Percentiles rank a stretch among this genome's conserved stretches.
These are phyloP conservation scores for Orthosia cruda DNA, from an alignment of 2,888 invertebrate genomes.

Conservation along the genomic window DNA sequence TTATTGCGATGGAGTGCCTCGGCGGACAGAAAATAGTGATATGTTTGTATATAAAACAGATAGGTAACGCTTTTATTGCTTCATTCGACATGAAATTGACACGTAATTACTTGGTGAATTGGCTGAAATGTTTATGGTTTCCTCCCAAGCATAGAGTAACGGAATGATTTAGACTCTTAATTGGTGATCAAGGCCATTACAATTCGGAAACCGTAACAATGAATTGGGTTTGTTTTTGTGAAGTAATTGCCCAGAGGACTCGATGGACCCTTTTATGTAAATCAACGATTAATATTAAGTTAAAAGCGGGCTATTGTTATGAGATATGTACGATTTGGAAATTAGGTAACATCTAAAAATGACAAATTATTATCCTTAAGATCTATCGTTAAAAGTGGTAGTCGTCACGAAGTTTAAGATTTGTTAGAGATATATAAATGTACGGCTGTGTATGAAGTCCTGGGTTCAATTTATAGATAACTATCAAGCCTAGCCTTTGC, in stretches of 20 bases:
- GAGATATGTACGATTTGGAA: conserved; percentile 9
- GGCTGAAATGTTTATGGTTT: conserved; percentile 35
- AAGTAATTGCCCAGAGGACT: conserved; percentile 13
- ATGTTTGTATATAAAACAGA: neutral
- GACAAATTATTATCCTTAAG: neutral
- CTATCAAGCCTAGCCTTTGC: too few species aligned
- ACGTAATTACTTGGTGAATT: conserved; percentile 26
- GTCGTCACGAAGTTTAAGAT: neutral
- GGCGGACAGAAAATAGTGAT: neutral
- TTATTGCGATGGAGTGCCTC: neutral
- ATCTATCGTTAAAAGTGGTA: too few species aligned
- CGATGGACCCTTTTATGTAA: conserved; percentile 38
- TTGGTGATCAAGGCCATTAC: conserved; percentile 19
- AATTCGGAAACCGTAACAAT: conserved; percentile 8
- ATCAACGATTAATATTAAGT: conserved; percentile 10
- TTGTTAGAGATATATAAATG: neutral
- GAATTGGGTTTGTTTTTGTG: conserved; percentile 40
- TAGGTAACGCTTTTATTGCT: conserved; percentile 29
- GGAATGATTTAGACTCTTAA: conserved; percentile 22
- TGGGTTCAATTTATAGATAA: too few species aligned
- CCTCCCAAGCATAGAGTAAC: conserved; percentile 16
- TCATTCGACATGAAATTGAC: conserved; percentile 36
- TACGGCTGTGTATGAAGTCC: too few species aligned
- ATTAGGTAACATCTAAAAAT: neutral
- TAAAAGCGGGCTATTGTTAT: conserved; percentile 10